Evolutionary conservation across 2,113 vertebrate genomes (phyloP), one percentile per base, ranked within the genome.

Genomic region (Okapia johnstoni): DNA sequence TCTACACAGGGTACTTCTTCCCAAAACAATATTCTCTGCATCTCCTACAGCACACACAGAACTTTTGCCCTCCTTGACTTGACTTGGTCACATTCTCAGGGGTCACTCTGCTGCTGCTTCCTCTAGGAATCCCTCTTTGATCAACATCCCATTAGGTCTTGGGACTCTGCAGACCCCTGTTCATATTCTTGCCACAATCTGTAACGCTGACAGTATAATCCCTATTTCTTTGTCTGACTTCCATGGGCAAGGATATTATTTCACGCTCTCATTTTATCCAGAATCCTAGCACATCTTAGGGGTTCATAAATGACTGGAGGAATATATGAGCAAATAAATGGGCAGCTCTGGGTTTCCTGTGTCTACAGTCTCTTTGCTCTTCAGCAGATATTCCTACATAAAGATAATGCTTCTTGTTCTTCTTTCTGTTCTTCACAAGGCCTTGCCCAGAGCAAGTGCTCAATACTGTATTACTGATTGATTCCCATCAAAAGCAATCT

Each of bases 401-500:
- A 19, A 48, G 36, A 57, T 19, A 40, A 87, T 9, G 7, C 1
- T 26, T 52, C 57, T 3, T 9, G n/a, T 16, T 79, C 28, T n/a
- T 12, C 23, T 52, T 48, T 92, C 48, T 17, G n/a, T 57, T 40
- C 30, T 87, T 90, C 85, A 79, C 7, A 33, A 16, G 48, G 36
- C 52, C 48, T 95, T 94, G 43, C 33, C n/a, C 33, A 77, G 63
- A 95, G 66, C 50, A 77, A 93, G 54, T 66, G 57, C 25, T 84
- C n/a, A 19, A 94, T 93, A 46, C 16, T 70, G 4, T 86, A 30
- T 60, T 90, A 81, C 61, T 61, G 46, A 87, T 40, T 88, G 25
- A 84, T 58, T 95, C 17, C 25, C 40, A 92, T 50, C 52, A 84
- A 96, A 93, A 80, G n/a, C 84, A 95, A 89, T 80, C 58, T 60